phyloP scores from a whole-genome alignment of 1,140 invertebrate genomes.

The Gonioctena quinquepunctata region DNA sequence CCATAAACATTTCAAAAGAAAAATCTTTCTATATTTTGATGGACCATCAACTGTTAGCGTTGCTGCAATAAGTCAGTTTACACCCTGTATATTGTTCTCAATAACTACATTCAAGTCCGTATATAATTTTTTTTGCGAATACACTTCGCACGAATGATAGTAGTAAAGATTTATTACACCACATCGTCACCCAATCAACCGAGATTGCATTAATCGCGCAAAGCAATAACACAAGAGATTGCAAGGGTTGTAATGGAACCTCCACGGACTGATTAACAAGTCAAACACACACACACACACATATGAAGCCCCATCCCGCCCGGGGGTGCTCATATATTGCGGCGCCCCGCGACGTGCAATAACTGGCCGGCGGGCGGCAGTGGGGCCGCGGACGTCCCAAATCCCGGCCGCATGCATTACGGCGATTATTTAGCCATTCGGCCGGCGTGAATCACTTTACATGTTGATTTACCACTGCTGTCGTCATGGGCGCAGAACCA shows the following conservation, averaged over 20 bases:
- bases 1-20: too few relatives aligned
- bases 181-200: background rate
- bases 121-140: too few relatives aligned
- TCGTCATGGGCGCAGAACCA: too few relatives aligned
- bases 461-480: conserved; percentile 35
- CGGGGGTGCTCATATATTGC: conserved; percentile 24
- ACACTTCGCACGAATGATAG: too few relatives aligned
- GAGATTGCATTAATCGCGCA: background rate
- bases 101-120: too few relatives aligned
- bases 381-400: conserved; percentile 18
- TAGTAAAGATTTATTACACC: too few relatives aligned
- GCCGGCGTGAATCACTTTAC: conserved; percentile 39
- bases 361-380: conserved; percentile 25
- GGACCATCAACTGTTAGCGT: too few relatives aligned
- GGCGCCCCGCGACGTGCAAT: conserved; percentile 30
- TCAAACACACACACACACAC: conserved; percentile 7
- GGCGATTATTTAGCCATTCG: conserved; percentile 38
- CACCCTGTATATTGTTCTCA: too few relatives aligned
- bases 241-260: background rate
- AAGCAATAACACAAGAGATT: background rate
- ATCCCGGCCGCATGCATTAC: conserved; percentile 35
- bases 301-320: background rate
- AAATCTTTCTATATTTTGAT: too few relatives aligned
- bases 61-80: too few relatives aligned
- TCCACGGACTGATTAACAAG: conserved; percentile 26